phyloP scores from a whole-genome alignment of 2,797 vertebrate species.

The Eidolon dupreanum region DNA sequence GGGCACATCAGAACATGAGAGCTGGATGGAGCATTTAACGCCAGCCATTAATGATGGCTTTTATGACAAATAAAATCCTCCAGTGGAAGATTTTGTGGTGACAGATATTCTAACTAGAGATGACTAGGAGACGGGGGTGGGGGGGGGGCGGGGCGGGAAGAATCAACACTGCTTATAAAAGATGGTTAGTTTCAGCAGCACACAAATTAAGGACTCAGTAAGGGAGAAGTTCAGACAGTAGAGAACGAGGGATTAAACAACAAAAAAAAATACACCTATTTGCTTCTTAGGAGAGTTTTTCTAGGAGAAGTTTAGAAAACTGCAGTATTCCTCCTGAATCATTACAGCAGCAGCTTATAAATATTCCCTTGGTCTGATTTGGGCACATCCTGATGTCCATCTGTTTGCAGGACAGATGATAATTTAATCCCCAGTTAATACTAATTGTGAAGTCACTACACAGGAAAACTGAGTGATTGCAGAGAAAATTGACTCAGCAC shows the following conservation, averaged over 20 bases:
- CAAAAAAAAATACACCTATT: background rate
- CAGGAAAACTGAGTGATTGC: constrained; percentile 5
- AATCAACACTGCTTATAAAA: constrained; percentile 63
- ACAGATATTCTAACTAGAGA: constrained; percentile 58
- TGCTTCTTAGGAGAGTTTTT: constrained; percentile 4
- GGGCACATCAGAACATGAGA: background rate
- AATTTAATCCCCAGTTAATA: constrained; percentile 34
- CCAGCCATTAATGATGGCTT: constrained; percentile 56
- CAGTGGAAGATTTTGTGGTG: constrained; percentile 52
- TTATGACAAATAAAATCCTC: constrained; percentile 73
- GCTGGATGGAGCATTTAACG: background rate
- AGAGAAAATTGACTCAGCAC: constrained; percentile 42
- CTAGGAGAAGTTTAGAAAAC: background rate
- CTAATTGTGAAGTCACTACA: constrained; percentile 8
- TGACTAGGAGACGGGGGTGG: constrained; percentile 56
- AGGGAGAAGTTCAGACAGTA: background rate
- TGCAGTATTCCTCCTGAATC: background rate
- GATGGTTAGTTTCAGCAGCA: constrained; percentile 47
- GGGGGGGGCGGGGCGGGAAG: too few relatives aligned
- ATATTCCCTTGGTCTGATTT: constrained; percentile 46
- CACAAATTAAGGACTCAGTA: constrained; percentile 24
- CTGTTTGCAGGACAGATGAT: constrained; percentile 32
- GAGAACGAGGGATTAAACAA: background rate
- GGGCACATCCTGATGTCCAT: constrained; percentile 16
- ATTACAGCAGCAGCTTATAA: constrained; percentile 8